phyloP scores from a whole-genome alignment of 2,113 vertebrate genomes.

The Lontra canadensis region DNA sequence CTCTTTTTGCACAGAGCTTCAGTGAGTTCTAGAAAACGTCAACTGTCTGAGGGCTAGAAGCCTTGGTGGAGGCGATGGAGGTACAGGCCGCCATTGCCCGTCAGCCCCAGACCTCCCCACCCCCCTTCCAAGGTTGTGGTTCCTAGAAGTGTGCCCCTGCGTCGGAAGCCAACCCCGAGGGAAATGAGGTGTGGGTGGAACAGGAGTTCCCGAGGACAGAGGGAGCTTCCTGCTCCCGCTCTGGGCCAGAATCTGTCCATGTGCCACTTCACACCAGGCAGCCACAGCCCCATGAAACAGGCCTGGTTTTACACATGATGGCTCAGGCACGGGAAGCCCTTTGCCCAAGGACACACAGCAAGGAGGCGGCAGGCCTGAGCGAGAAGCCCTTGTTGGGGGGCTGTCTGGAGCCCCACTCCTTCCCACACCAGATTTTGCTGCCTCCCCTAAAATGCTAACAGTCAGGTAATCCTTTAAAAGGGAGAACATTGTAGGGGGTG shows the following conservation, averaged over 20 bases:
- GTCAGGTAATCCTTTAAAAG: not conserved
- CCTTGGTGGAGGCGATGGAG: rapidly evolving
- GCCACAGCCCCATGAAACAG: too few species aligned
- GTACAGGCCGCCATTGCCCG: not conserved
- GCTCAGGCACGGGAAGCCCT: not conserved
- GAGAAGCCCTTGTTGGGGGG: rapidly evolving
- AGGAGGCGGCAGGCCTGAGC: too few species aligned
- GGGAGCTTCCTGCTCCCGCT: rapidly evolving
- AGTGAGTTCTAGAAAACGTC: not conserved
- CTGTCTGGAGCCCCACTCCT: not conserved
- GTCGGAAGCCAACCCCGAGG: too few species aligned
- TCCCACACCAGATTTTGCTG: not conserved
- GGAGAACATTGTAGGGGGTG: rapidly evolving
- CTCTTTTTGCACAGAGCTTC: not conserved
- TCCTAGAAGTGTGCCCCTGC: rapidly evolving
- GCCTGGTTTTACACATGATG: too few species aligned
- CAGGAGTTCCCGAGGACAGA: not conserved
- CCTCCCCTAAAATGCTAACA: not conserved
- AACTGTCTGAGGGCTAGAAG: not conserved
- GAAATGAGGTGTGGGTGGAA: too few species aligned
- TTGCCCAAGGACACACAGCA: not conserved
- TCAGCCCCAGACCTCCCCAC: rapidly evolving
- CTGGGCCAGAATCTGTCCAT: rapidly evolving
- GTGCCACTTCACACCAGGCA: rapidly evolving
- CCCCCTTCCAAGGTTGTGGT: rapidly evolving